Conservation (phyloP, 2,113 vertebrate species). For the Cairina moschata region DNA sequence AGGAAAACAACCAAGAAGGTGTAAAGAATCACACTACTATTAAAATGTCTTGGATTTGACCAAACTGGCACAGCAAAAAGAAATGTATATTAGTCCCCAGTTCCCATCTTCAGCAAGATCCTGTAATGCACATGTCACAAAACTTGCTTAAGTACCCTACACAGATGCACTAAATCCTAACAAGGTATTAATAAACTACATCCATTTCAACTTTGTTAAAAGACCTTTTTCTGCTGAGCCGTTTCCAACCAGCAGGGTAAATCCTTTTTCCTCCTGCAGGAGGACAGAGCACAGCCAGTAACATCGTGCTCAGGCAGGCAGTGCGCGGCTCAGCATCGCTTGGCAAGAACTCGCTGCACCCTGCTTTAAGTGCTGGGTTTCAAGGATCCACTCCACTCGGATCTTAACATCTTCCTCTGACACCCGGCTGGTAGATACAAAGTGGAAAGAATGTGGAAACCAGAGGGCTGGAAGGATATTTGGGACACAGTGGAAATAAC, state of each 20-base stretch:
- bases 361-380: accelerated
- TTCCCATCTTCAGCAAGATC: not conserved
- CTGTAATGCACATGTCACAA: not conserved
- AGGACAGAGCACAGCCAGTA: not conserved
- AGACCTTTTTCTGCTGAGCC: not conserved
- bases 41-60: not conserved
- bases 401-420: not conserved
- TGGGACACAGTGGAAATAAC: accelerated
- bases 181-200: not conserved
- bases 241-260: not conserved
- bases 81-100: not conserved
- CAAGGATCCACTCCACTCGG: not conserved
- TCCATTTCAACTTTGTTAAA: not conserved
- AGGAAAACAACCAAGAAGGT: not conserved
- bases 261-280: not conserved
- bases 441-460: not conserved
- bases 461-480: not conserved
- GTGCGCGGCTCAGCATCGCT: accelerated
- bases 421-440: not conserved
- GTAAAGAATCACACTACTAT: not conserved
- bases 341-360: not conserved
- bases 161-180: not conserved
- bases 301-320: not conserved
- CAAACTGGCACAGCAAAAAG: not conserved
- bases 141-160: not conserved